Evolutionary conservation across 2,797 vertebrate genomes (phyloP).

Genomic region (Cyprinella venusta): DNA sequence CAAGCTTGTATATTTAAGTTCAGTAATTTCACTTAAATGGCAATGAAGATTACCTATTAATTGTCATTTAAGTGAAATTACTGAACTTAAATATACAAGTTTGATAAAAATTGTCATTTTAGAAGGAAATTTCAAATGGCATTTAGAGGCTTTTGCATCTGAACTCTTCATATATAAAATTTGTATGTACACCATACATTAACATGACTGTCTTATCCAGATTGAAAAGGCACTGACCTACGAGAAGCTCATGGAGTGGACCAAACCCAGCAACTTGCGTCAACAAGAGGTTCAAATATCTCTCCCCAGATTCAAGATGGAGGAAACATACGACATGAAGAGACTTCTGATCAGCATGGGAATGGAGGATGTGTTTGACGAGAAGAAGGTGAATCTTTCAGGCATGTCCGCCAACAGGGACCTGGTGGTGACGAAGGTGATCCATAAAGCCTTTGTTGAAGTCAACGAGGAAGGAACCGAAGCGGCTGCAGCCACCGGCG

Average conservation of each 20-base stretch:
- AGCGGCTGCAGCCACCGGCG: conserved; percentile 4
- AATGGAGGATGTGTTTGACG: conserved; percentile 4
- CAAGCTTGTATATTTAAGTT: too few species aligned
- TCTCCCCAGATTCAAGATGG: conserved; percentile 34
- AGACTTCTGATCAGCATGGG: conserved; percentile 18
- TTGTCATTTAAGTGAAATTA: too few species aligned
- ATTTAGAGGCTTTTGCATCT: too few species aligned
- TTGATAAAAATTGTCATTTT: too few species aligned
- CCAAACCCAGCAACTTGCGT: neutral
- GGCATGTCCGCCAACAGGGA: neutral
- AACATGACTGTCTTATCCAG: neutral
- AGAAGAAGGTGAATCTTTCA: neutral
- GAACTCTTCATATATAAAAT: too few species aligned
- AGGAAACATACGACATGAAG: conserved; percentile 16
- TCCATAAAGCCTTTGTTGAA: conserved; percentile 45
- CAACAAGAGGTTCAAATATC: neutral
- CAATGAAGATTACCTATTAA: too few species aligned
- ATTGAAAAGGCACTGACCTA: neutral
- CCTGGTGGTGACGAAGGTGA: conserved; percentile 13
- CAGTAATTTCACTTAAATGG: too few species aligned
- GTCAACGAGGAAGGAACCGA: conserved; percentile 37
- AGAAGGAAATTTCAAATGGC: too few species aligned
- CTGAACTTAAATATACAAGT: too few species aligned
- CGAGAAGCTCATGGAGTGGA: conserved; percentile 23
- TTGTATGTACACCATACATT: neutral